A percentile compares a stretch with the other conserved stretches of the same genome.
Conservation (phyloP, 2,888 invertebrate species). For the Chouioia cunea region DNA sequence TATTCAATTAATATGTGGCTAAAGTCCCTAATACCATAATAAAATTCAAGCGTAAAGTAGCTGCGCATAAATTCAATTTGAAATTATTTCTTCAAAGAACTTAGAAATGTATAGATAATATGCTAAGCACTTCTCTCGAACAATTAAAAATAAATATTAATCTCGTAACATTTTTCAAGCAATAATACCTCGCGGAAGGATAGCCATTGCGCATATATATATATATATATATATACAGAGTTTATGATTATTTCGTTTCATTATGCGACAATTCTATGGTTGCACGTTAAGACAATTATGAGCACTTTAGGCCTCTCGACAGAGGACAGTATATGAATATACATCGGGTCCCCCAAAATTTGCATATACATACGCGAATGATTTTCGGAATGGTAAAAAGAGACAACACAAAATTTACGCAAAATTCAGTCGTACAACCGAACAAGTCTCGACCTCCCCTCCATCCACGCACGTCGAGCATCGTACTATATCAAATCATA, state of each 20-base stretch:
- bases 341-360: slow-evolving; percentile 23
- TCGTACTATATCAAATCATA: too few relatives aligned
- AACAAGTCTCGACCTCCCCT: too few relatives aligned
- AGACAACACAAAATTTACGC: slow-evolving; percentile 25
- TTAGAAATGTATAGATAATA: background rate
- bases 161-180: slow-evolving; percentile 5
- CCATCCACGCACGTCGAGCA: too few relatives aligned
- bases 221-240: background rate
- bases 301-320: slow-evolving; percentile 22
- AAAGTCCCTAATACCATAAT: too few relatives aligned
- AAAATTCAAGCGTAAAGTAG: too few relatives aligned
- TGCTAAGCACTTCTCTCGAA: slow-evolving; percentile 3
- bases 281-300: slow-evolving; percentile 34
- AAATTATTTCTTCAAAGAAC: too few relatives aligned
- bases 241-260: slow-evolving; percentile 38
- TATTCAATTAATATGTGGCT: too few relatives aligned
- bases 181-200: background rate
- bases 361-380: slow-evolving; percentile 42
- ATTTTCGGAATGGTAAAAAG: slow-evolving; percentile 29
- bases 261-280: background rate
- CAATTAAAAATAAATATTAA: slow-evolving; percentile 18
- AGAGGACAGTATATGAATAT: slow-evolving; percentile 13
- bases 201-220: too few relatives aligned
- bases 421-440: too few relatives aligned
- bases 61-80: too few relatives aligned